Evolutionary conservation across 2,888 invertebrate species (phyloP).

Genomic region (Leucophora obtusa): DNA sequence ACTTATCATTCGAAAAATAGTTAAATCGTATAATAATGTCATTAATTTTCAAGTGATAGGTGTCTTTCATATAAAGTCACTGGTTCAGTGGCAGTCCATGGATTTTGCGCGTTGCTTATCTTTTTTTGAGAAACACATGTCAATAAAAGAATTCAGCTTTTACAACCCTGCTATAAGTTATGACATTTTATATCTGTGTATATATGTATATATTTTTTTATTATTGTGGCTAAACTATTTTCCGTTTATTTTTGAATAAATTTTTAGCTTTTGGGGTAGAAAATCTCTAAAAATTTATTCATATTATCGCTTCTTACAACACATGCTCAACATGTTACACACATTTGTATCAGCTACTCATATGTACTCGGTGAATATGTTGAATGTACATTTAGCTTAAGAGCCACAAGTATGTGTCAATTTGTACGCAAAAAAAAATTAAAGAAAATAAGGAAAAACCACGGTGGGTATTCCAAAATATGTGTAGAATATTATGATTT

Average conservation of each 20-base stretch:
- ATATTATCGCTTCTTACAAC: constrained; percentile 74
- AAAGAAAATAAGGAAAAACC: constrained; percentile 47
- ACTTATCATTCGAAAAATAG: too few relatives aligned
- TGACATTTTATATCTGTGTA: neutral
- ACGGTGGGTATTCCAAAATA: constrained; percentile 5
- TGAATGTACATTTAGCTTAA: constrained; percentile 43
- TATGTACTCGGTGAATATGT: constrained; percentile 44
- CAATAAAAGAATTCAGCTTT: too few relatives aligned
- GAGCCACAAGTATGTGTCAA: constrained; percentile 61
- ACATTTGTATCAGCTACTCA: constrained; percentile 39
- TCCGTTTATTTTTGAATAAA: constrained; percentile 7
- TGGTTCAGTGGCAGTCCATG: too few relatives aligned
- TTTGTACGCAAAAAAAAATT: constrained; percentile 53
- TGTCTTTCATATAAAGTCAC: too few relatives aligned
- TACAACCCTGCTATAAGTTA: too few relatives aligned
- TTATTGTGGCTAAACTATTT: constrained; percentile 57
- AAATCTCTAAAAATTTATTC: constrained; percentile 75
- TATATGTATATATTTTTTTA: constrained; percentile 35
- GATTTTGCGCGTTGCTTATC: too few relatives aligned
- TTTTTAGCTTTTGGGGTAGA: constrained; percentile 67
- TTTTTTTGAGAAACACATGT: too few relatives aligned
- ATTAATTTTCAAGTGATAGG: too few relatives aligned
- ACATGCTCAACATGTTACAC: constrained; percentile 61
- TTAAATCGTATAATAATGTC: too few relatives aligned
- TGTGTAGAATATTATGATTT: constrained; percentile 35